Evolutionary conservation across 2,797 vertebrate species (phyloP), one percentile per base, ranked within the genome.

Genomic region (Acanthurus tractus): DNA sequence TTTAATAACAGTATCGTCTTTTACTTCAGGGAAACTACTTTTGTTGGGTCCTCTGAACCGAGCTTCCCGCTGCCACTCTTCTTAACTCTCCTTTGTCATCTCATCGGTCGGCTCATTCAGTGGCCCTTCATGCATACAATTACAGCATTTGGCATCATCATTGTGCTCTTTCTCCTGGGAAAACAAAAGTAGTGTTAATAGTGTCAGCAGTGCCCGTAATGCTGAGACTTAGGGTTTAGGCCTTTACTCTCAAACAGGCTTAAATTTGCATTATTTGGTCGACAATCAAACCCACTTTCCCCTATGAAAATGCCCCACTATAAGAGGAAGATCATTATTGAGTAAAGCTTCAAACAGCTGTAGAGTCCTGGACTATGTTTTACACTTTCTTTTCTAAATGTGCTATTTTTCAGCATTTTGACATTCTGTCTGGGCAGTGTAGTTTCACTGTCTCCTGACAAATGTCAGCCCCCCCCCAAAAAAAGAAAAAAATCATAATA

Each of bases 361-460:
- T 92, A 1, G 89, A 90, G 1, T 94, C 94, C 76, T 93, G 92
- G 92, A 88, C 86, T 72, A 89, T 94, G 93, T 67, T 94, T 94
- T 25, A 1, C 92, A 0, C 57, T 93, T 15, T 90, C 91, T 65
- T 93, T 62, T 92, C 91, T 1, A 94, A 94, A 64, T 84, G 90
- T 0, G 93, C 94, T 55, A 94, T 29, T 91, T 8, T 95, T 94
- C 74, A 94, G 92, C 70, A 94, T 94, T 91, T 22, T 94, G 56
- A 94, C 92, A 84, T 94, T 94, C 85, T 94, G 93, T 94, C 85
- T 94, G 93, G 75, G 92, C 92, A 1, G 92, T 94, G 0, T 94
- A 93, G 94, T 79, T 94, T 55, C 83, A 91, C 0, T 94, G 93
- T 45, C 92, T 95, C 23, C 93, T 92, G 40, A 92, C 93, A 0